These are phyloP conservation scores for Nemopilema nomurai DNA, from an alignment of 30 jellyfish, hydroid and myxozoan species.

Conservation along the genomic window DNA sequence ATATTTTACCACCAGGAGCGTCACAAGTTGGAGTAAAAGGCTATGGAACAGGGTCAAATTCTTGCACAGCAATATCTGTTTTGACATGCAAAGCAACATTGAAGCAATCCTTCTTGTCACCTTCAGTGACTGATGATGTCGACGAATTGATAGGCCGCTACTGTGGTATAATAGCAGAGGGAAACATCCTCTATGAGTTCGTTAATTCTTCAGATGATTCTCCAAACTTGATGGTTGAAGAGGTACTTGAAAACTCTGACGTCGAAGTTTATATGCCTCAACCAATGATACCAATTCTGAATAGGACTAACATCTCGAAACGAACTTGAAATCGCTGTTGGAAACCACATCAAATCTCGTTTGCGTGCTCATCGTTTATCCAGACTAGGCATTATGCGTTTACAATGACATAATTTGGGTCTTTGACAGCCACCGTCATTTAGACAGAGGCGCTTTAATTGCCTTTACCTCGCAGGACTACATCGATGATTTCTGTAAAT, in stretches of 20 bases:
- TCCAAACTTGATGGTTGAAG: constrained; percentile 19
- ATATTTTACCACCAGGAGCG: constrained; percentile 2
- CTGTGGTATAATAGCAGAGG: constrained; percentile 14
- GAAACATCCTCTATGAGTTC: neutral
- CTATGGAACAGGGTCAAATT: constrained; percentile 6
- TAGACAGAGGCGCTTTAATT: constrained; percentile 11
- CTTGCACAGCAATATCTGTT: constrained; percentile 9
- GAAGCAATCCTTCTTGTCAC: constrained; percentile 1
- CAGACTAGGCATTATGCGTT: constrained; percentile 15
- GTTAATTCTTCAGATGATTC: constrained; percentile 2
- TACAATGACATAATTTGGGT: neutral
- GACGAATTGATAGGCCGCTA: constrained; percentile 10
- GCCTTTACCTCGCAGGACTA: neutral
- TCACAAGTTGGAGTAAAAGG: constrained; percentile 5
- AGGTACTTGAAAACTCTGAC: neutral
- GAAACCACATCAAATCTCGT: neutral
- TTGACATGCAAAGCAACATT: constrained; percentile 12
- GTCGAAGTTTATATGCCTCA: constrained; percentile 6
- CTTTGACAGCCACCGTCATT: constrained; percentile 9
- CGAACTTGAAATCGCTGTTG: neutral
- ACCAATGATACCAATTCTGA: constrained; percentile 3
- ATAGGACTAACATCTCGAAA: constrained; percentile 1
- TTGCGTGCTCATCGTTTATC: constrained; percentile 6
- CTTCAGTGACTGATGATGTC: neutral
- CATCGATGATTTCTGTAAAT: neutral